Percentiles rank a stretch among this genome's conserved stretches.
Conservation (phyloP, 2,113 vertebrate species). For the Syngnathoides biaculeatus region DNA sequence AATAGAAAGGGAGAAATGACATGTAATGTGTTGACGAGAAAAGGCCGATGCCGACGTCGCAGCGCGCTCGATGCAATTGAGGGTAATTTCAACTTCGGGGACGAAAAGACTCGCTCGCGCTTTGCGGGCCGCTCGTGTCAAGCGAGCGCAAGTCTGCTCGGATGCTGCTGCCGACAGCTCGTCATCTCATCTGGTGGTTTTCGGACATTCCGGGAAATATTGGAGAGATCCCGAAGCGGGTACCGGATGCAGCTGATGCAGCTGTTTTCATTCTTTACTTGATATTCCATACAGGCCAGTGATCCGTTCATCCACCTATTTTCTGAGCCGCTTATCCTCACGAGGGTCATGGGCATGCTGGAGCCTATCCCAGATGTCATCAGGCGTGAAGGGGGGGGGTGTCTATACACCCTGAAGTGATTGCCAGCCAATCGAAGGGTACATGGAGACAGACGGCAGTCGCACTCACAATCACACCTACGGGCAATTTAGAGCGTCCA, state of each 20-base stretch:
- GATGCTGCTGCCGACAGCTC: background rate
- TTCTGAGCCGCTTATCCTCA: too few relatives aligned
- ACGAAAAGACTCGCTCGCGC: background rate
- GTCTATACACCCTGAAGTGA: too few relatives aligned
- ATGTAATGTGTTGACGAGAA: conserved; percentile 7
- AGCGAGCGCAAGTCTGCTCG: background rate
- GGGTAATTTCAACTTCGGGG: background rate
- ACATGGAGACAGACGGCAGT: too few relatives aligned
- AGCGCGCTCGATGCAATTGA: background rate
- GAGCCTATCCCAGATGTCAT: too few relatives aligned
- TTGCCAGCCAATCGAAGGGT: too few relatives aligned
- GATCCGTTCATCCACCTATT: too few relatives aligned
- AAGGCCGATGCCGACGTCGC: background rate
- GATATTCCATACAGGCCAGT: background rate
- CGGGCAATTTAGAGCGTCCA: too few relatives aligned
- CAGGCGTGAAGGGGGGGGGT: too few relatives aligned
- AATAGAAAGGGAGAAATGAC: conserved; percentile 22
- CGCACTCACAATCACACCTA: too few relatives aligned
- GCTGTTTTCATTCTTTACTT: background rate
- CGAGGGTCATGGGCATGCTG: too few relatives aligned
- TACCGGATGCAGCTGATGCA: too few relatives aligned
- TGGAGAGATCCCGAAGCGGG: too few relatives aligned
- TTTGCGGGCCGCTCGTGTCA: conserved; percentile 1
- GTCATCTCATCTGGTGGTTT: background rate
- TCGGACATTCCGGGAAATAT: conserved; percentile 6